Percentiles rank a stretch among this genome's conserved stretches.
These are phyloP conservation scores for Venustoraphidia nigricollis DNA, from an alignment of 2,888 invertebrate genomes.

Conservation along the genomic window DNA sequence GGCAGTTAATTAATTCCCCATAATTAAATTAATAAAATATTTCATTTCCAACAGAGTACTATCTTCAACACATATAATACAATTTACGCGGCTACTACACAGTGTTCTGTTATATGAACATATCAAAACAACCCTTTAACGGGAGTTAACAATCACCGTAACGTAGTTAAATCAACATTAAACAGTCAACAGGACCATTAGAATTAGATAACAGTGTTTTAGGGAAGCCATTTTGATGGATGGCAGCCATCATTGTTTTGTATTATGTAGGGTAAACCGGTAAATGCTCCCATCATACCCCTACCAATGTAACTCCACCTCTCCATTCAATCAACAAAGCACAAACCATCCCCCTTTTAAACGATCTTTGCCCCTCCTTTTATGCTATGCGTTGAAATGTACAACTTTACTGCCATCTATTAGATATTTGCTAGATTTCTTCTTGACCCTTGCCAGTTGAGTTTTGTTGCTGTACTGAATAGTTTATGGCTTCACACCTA, in stretches of 20 bases:
- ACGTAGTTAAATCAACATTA: neutral
- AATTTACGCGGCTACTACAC: no score
- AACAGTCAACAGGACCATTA: neutral
- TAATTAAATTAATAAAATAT: no score
- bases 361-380: slow-evolving; percentile 17
- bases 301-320: slow-evolving; percentile 33
- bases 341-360: slow-evolving; percentile 27
- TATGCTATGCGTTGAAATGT: slow-evolving; percentile 10
- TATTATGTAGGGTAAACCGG: slow-evolving; percentile 16
- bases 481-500: slow-evolving; percentile 28
- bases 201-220: slow-evolving; percentile 7
- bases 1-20: no score
- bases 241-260: slow-evolving; percentile 41
- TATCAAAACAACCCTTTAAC: neutral
- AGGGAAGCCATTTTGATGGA: slow-evolving; percentile 38
- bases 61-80: no score
- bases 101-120: neutral
- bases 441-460: slow-evolving; percentile 23
- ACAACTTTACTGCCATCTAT: slow-evolving; percentile 28
- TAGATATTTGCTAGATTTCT: slow-evolving; percentile 27
- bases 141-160: neutral
- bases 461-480: slow-evolving; percentile 20
- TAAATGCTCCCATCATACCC: slow-evolving; percentile 19
- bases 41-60: no score
- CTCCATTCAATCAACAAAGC: slow-evolving; percentile 40